Base-by-base conservation (phyloP, 1,140 invertebrate genomes). In the Laupala kohalensis region DNA sequence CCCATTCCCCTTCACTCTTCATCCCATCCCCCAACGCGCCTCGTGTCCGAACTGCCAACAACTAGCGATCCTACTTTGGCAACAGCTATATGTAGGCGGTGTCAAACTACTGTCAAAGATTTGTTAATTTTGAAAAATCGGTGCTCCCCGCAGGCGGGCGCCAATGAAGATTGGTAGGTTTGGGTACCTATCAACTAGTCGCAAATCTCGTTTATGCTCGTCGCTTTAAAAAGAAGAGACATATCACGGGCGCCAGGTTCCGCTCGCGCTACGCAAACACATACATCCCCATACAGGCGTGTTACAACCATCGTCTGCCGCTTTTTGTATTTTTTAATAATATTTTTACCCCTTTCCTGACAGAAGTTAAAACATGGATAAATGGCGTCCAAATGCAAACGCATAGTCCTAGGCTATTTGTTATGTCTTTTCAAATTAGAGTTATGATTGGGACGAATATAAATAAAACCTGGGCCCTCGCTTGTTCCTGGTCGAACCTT, bases 111-210 rank as follows among this genome's bases (percentile, higher is more conserved):
- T 68, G 67, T 68, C 67, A 68, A 68, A 68, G 67, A 68, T 68
- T 68, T 68, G 67, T 68, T 68, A 68, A 68, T 68, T 68, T 68
- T 68, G 67, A 68, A 68, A 68, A 68, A 68, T 68, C 67, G 67
- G 29, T 25, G 67, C 67, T 68, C 27, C 67, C 67, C 13, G 19
- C 65, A n/a, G 26, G 64, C 64, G 64, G 9, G 23, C 25, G 67
- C 67, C 67, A 68, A 68, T 68, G 67, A 68, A 68, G 67, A 68
- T 68, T 68, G 67, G 67, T 68, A 68, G 67, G 26, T 68, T n/a
- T 26, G 67, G 67, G 67, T 29, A 68, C 19, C 67, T 26, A 26
- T n/a, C 26, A 68, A 28, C 67, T 53, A 53, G 37, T 53, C 37
- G 37, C 37, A 53, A 53, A 53, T 53, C 37, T 53, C 37, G 37